Base-by-base conservation (phyloP, 2,888 invertebrate genomes). In the Eutolmus rufibarbis region DNA sequence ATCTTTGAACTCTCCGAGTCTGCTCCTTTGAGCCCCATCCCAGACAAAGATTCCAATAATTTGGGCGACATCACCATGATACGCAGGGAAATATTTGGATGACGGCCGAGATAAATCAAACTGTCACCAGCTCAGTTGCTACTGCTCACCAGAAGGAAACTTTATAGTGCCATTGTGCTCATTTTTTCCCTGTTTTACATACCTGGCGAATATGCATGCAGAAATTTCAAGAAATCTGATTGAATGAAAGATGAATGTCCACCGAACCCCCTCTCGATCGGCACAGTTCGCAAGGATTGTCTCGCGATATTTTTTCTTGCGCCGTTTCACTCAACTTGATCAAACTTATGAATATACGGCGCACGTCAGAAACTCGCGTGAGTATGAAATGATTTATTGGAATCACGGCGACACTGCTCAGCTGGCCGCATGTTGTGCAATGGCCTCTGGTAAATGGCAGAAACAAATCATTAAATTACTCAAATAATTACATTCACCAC, bases 1-100 rank as follows among this genome's bases (percentile, higher is more conserved):
- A 82, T 82, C 82, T 82, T 82, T 82, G 82, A 82, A 82, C 82
- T 82, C 82, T 82, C 82, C 82, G 82, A 82, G 51, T 82, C 28
- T 82, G 37, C 23, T 82, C 57, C n/a, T 23, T 28, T 66, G 16
- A 51, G 14, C 51, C 34, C 57, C 79, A 51, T 57, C 57, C 51
- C 57, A 82, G 82, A 82, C 57, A 82, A 51, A 82, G 82, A 82
- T 82, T 82, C 82, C 82, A 82, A 82, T 82, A 82, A 82, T 82
- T 82, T 37, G 57, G 57, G 51, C 56, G 82, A 82, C 82, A 82
- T 56, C 34, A 34, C 82, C 66, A 40, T 82, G 82, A 82, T 82
- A 82, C 66, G 82, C 57, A 82, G 57, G 82, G 66, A 82, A 82
- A 82, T 82, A 82, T 82, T 82, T 82, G n/a, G 82, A 82, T 82